A percentile compares a stretch with the other conserved stretches of the same genome.
Evolutionary conservation across 2,797 vertebrate species (phyloP).

Genomic region (Sebastes nivosus): DNA sequence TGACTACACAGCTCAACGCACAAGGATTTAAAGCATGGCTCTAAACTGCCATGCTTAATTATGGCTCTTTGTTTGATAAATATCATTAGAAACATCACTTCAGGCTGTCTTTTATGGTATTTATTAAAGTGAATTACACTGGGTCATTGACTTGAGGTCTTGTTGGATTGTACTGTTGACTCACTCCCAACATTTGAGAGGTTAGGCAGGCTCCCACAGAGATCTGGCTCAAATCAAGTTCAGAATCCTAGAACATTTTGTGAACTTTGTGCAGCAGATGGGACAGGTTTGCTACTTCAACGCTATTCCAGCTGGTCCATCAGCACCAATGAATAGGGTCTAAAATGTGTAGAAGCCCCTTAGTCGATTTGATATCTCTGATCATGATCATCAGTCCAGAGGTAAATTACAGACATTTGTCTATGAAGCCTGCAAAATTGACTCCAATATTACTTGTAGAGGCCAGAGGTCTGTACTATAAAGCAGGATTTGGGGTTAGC

Average conservation of each 20-base stretch:
- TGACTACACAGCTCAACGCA: not conserved
- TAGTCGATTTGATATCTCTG: not conserved
- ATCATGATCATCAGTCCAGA: not conserved
- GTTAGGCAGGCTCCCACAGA: not conserved
- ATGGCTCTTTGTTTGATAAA: not conserved
- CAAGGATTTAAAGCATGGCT: slow-evolving; percentile 5
- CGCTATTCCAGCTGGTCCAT: not conserved
- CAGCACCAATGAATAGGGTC: not conserved
- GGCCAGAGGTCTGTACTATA: no score
- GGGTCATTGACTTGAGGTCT: slow-evolving; percentile 1
- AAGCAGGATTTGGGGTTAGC: no score
- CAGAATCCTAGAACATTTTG: not conserved
- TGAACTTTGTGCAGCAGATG: not conserved
- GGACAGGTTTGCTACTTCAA: not conserved
- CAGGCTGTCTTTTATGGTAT: not conserved
- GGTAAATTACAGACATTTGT: not conserved
- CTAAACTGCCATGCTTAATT: slow-evolving; percentile 1
- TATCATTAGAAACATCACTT: slow-evolving; percentile 12
- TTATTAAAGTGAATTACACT: slow-evolving; percentile 11
- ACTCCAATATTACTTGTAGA: not conserved
- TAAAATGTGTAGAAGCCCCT: not conserved
- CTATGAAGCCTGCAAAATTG: not conserved
- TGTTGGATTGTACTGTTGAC: not conserved
- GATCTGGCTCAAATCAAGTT: not conserved
- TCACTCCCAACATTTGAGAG: slow-evolving; percentile 2